Conservation (phyloP, 1,140 invertebrate genomes). For the Saxidomus purpurata region DNA sequence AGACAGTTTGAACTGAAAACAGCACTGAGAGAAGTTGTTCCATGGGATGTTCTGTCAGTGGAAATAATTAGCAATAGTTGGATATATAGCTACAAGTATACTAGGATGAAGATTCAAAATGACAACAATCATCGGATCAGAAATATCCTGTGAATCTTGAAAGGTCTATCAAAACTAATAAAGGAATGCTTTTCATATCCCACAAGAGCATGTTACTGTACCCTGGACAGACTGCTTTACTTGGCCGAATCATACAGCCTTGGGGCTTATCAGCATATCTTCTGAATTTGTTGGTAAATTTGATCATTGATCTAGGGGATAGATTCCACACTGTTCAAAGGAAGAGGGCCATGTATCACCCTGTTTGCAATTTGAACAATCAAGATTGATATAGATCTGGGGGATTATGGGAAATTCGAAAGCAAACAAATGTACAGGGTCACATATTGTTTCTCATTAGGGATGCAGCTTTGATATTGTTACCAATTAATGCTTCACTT, state of each 20-base stretch:
- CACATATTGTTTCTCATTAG: conserved; percentile 24
- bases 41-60: too few species aligned
- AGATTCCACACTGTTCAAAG: conserved; percentile 35
- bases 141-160: not conserved
- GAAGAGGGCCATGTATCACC: conserved; percentile 12
- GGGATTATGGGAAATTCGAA: conserved; percentile 17
- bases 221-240: not conserved
- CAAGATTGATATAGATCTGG: conserved; percentile 40
- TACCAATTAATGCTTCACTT: conserved; percentile 39
- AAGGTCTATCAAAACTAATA: not conserved
- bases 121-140: not conserved
- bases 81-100: too few species aligned
- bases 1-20: too few species aligned
- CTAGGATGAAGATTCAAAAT: not conserved
- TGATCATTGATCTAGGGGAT: conserved; percentile 12
- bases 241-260: not conserved
- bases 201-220: not conserved
- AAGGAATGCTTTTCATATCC: not conserved
- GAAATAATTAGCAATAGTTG: too few species aligned
- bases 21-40: too few species aligned
- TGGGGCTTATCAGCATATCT: conserved; percentile 29
- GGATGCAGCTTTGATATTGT: conserved; percentile 37
- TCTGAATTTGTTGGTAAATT: conserved; percentile 44
- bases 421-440: conserved; percentile 6
- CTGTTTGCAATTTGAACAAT: conserved; percentile 40